Evolutionary conservation across 1,140 invertebrate species (phyloP).

Genomic region (Zaprionus inermis): DNA sequence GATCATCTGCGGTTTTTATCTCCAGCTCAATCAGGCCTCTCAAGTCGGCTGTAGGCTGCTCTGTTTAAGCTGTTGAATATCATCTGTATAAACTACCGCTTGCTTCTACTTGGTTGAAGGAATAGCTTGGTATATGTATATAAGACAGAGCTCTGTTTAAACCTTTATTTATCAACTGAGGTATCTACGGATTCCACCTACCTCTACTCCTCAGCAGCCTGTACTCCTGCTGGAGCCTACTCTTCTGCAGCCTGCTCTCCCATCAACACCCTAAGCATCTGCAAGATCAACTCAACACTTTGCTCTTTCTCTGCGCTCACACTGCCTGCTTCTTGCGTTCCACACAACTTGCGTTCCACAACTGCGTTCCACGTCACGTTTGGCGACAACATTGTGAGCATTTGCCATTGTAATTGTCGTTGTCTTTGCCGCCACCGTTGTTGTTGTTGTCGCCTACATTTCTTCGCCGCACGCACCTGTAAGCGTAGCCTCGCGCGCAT

Average conservation of each 20-base stretch:
- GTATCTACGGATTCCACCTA: too few species aligned
- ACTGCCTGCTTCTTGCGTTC: slow-evolving; percentile 20
- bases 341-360: slow-evolving; percentile 29
- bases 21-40: too few species aligned
- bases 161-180: not conserved
- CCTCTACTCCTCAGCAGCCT: not conserved
- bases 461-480: slow-evolving; percentile 62
- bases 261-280: not conserved
- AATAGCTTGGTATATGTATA: not conserved
- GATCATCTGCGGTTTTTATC: not conserved
- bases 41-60: not conserved
- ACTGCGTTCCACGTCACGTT: slow-evolving; percentile 60
- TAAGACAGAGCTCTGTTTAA: not conserved
- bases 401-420: slow-evolving; percentile 57
- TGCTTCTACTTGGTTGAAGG: not conserved
- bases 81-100: not conserved
- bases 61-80: too few species aligned
- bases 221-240: not conserved
- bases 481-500: slow-evolving; percentile 30
- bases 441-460: slow-evolving; percentile 62
- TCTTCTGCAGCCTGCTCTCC: not conserved
- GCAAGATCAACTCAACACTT: not conserved
- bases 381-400: slow-evolving; percentile 49
- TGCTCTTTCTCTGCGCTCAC: not conserved
- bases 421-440: slow-evolving; percentile 14